Conservation (phyloP, 2,113 vertebrate species). For the Haemorhous mexicanus region DNA sequence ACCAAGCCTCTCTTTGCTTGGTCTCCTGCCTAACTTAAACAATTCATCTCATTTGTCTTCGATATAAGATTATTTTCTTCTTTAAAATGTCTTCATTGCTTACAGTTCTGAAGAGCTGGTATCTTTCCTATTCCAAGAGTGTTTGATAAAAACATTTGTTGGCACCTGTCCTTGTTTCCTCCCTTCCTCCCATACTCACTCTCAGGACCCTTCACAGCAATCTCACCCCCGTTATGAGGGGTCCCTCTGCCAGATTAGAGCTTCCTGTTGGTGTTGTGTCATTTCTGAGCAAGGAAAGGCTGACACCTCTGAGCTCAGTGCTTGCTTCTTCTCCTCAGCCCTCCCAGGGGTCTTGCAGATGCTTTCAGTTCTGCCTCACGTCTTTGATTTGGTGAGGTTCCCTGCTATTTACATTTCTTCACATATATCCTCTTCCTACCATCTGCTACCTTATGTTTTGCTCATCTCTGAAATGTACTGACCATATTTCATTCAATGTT, state of each 20-base stretch:
- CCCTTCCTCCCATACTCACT: not conserved
- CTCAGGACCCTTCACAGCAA: not conserved
- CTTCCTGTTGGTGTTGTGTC: not conserved
- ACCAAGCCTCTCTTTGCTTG: not conserved
- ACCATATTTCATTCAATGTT: not conserved
- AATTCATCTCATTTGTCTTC: not conserved
- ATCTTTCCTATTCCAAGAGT: not conserved
- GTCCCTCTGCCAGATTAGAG: not conserved
- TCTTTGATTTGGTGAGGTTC: constrained; percentile 9
- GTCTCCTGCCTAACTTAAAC: not conserved
- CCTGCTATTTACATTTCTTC: constrained; percentile 41
- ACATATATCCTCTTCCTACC: constrained; percentile 2
- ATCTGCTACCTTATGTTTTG: constrained; percentile 46
- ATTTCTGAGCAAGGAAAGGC: not conserved
- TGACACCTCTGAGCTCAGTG: not conserved
- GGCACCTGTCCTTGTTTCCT: not conserved
- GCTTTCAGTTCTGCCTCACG: constrained; percentile 1
- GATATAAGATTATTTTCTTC: not conserved
- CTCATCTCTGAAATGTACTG: constrained; percentile 15
- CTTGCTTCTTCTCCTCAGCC: constrained; percentile 5
- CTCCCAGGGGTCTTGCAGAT: not conserved
- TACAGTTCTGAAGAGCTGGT: not conserved
- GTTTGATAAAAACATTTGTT: not conserved
- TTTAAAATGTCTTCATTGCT: not conserved
- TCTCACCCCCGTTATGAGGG: accelerated